These are phyloP conservation scores for Archilochus colubris DNA, from an alignment of 2,113 vertebrate species.

Conservation along the genomic window DNA sequence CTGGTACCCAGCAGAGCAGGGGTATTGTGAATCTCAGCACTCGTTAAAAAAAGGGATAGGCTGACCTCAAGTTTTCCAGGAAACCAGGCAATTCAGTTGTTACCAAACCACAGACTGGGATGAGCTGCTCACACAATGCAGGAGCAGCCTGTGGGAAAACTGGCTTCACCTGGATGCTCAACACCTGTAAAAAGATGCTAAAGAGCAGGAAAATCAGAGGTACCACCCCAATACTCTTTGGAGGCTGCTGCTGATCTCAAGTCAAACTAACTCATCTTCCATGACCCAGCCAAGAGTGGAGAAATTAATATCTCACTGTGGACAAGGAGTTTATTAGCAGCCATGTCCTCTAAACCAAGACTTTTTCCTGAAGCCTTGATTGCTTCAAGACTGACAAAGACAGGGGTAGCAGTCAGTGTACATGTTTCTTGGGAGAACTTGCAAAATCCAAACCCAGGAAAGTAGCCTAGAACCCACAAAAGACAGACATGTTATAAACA, in stretches of 20 bases:
- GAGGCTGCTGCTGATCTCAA: background rate
- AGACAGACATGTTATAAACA: rapidly evolving
- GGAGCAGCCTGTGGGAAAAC: background rate
- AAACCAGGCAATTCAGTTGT: background rate
- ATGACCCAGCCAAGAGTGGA: background rate
- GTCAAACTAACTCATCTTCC: background rate
- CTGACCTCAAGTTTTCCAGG: background rate
- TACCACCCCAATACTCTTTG: background rate
- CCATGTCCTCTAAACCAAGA: background rate
- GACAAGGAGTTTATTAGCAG: background rate
- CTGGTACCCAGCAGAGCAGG: background rate
- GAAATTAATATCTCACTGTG: background rate
- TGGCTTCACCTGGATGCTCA: background rate
- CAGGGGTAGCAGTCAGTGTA: background rate
- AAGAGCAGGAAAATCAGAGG: background rate
- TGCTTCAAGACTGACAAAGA: background rate
- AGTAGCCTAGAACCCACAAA: background rate
- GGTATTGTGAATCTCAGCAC: background rate
- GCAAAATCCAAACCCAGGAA: background rate
- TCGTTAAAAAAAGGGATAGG: background rate
- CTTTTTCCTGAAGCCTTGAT: background rate
- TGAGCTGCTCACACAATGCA: background rate
- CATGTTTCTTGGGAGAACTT: background rate
- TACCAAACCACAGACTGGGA: background rate
- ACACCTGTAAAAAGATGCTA: rapidly evolving